These are phyloP conservation scores for Trochalopteron elliotii DNA, from an alignment of 2,113 vertebrate genomes.

Conservation along the genomic window DNA sequence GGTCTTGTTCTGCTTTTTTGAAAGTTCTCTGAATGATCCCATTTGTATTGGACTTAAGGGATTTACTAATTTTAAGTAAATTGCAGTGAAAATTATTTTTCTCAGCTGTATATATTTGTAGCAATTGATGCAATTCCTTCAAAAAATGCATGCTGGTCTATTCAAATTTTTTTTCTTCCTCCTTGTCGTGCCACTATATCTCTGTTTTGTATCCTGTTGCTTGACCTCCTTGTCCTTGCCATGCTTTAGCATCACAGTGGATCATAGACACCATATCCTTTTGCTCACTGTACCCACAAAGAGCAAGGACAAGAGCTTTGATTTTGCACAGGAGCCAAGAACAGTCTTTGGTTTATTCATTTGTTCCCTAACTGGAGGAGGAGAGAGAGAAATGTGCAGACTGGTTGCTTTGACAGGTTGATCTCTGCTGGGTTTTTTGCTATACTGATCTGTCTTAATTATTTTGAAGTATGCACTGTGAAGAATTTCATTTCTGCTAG, in stretches of 20 bases:
- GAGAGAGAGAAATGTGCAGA: background rate
- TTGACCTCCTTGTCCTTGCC: background rate
- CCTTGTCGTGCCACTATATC: background rate
- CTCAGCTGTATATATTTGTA: background rate
- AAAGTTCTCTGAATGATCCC: background rate
- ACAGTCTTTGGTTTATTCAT: background rate
- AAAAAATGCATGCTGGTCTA: background rate
- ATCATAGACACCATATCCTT: background rate
- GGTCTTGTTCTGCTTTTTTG: background rate
- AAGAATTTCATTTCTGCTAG: constrained; percentile 38
- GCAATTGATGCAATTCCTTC: background rate
- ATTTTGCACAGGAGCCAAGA: constrained; percentile 5
- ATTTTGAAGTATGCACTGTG: constrained; percentile 37
- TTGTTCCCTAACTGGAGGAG: background rate
- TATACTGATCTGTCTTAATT: constrained; percentile 21
- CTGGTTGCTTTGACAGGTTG: constrained; percentile 16
- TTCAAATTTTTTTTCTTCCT: background rate
- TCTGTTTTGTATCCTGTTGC: background rate
- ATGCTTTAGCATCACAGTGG: background rate
- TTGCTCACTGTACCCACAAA: background rate
- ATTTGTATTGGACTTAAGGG: background rate
- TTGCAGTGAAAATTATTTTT: background rate
- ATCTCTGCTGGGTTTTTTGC: constrained; percentile 1
- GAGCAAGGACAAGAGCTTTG: background rate
- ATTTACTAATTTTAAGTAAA: background rate